These are phyloP conservation scores for Acridotheres tristis DNA, from an alignment of 2,797 vertebrate genomes.

Conservation along the genomic window DNA sequence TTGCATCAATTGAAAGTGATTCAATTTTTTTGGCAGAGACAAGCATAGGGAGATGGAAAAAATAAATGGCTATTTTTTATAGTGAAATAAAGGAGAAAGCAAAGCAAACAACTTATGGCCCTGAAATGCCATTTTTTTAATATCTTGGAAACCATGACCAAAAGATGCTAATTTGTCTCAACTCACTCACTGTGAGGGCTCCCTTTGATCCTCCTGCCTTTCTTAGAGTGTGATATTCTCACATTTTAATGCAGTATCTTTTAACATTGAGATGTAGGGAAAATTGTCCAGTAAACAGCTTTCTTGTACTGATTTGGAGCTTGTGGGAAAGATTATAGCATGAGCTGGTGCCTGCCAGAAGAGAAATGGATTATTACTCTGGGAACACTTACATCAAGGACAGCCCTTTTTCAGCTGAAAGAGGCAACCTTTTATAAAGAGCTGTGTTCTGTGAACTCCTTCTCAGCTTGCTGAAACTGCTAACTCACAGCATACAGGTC, in stretches of 20 bases:
- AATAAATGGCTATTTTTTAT: constrained; percentile 13
- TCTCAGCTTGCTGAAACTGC: constrained; percentile 51
- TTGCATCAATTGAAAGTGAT: constrained; percentile 47
- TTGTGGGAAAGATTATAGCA: constrained; percentile 49
- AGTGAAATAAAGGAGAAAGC: constrained; percentile 23
- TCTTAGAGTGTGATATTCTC: constrained; percentile 9
- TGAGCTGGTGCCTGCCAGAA: constrained; percentile 1
- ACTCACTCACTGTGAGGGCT: constrained; percentile 12
- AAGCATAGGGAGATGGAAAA: constrained; percentile 27
- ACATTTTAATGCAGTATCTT: constrained; percentile 16
- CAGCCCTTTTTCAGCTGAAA: constrained; percentile 4
- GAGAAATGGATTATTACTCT: constrained; percentile 44
- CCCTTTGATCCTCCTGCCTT: constrained; percentile 24
- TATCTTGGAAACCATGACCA: constrained; percentile 63
- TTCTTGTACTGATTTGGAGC: constrained; percentile 23
- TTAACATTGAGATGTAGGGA: constrained; percentile 32
- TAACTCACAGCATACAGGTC: constrained; percentile 41
- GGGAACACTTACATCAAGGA: constrained; percentile 58
- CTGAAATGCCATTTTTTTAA: constrained; percentile 45
- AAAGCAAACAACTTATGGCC: constrained; percentile 43
- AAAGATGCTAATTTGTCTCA: constrained; percentile 56
- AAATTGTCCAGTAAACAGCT: constrained; percentile 21
- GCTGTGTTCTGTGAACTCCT: constrained; percentile 25
- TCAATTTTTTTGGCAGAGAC: constrained; percentile 45
- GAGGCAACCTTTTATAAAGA: constrained; percentile 34